Base-by-base conservation (phyloP, 1,140 invertebrate genomes). In the Macrosteles quadrilineatus region DNA sequence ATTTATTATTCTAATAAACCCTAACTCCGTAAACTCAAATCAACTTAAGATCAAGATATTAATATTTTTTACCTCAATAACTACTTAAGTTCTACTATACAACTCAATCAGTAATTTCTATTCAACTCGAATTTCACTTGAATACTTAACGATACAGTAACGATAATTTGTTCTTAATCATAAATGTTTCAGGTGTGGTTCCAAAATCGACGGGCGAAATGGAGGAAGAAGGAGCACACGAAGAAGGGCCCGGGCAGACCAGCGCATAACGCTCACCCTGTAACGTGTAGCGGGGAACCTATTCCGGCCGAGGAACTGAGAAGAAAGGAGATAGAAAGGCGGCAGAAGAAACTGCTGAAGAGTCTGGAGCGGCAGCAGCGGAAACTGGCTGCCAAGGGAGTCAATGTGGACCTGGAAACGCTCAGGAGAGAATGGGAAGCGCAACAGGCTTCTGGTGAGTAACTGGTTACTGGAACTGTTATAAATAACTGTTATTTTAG, bases 201-300 rank as follows among this genome's bases (percentile, higher is more conserved):
- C 84, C 98, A 99, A 86, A 99, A 99, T 83, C 87, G 98, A 62
- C 86, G 98, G 65, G 98, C 98, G 17, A 99, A 99, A 83, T 99
- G 97, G 95, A 87, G 97, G 68, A 99, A 99, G 85, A 97, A 97
- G 82, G 98, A 99, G 81, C 96, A 99, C 83, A 98, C 97, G 65
- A 97, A 98, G 83, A 99, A 99, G 77, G 96, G 97, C 21, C 97
- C 97, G 0, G 97, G 97, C 0, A 88, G 97, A 80, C 97, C 97
- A 47, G 96, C 97, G 2, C 97, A 99, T 83, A 99, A 98, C 83
- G 95, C 97, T 9, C 97, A 98, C 81, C 97, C 97, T 0, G 96
- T 98, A 79, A 97, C 95, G 36, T 99, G 97, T 82, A 96, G 93
- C 73, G 97, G 97, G 0, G 96, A 98, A 75, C 97, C 97, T 0